Base-by-base conservation (phyloP, 2,888 invertebrate species). In the Macrophya alboannulata region DNA sequence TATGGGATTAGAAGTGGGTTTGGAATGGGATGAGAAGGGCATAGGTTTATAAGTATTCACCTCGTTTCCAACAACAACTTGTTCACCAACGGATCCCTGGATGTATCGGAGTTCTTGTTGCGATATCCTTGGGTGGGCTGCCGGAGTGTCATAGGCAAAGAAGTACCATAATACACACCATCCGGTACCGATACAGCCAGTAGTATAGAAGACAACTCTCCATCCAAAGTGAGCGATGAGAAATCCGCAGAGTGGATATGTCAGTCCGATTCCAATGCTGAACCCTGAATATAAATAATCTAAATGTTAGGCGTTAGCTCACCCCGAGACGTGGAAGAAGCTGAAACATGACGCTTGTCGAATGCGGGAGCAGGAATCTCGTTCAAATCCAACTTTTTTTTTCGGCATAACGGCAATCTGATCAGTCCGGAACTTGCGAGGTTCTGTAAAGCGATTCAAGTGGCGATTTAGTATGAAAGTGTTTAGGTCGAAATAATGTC, bases 81-180 rank as follows among this genome's bases (percentile, higher is more conserved):
- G 94, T 91, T 94, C 92, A 40, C 94, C 93, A n/a, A 95, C 94
- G 89, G 96, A 96, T 85, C 95, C 94, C 90, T 96, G 95, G 89
- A 97, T 96, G 91, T 96, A 96, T 86, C 95, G 95, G 62, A 96
- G 94, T 91, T 97, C 96, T 86, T 95, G 94, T 72, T 95, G 93
- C 3, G 96, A 95, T 89, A 96, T 97, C 86, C 96, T 94, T 4
- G 96, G 96, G 94, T 97, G 96, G 77, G 94, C 94, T 86, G 95
- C 95, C 0, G 96, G 96, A 82, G 95, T 95, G 90, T 97, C 96
- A 90, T 95, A 96, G 12, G 96, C 96, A 89, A 96, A 92, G 86
- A 96, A 93, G 91, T 96, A 96, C 96, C 96, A 97, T 87, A 96
- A 93, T 72, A 96, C 85, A 90, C 96, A 96, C 96, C 96, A 97